phyloP scores from a whole-genome alignment of 2,797 vertebrate species.

The Enteromius afrohamiltoni region DNA sequence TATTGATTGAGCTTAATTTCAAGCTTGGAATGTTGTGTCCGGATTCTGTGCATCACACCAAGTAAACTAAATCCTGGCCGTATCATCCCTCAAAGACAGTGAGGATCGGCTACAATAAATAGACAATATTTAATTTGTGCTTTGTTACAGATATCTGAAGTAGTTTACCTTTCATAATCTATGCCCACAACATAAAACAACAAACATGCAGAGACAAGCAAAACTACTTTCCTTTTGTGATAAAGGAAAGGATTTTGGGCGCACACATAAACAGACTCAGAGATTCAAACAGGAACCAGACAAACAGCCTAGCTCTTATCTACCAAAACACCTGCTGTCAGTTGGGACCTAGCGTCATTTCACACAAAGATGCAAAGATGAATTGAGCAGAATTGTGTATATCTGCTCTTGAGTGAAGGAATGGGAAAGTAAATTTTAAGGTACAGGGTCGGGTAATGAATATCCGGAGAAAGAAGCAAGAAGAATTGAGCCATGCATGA shows the following conservation, averaged over 20 bases:
- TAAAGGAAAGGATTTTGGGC: constrained; percentile 16
- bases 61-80: neutral
- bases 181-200: constrained; percentile 16
- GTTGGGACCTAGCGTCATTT: constrained; percentile 38
- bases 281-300: constrained; percentile 29
- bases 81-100: neutral
- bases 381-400: constrained; percentile 35
- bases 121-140: neutral
- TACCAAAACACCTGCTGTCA: constrained; percentile 57
- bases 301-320: constrained; percentile 57
- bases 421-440: constrained; percentile 24
- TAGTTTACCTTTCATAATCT: neutral
- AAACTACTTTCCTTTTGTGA: constrained; percentile 42
- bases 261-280: constrained; percentile 6
- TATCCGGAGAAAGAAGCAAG: constrained; percentile 30
- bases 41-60: neutral
- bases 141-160: neutral
- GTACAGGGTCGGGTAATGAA: constrained; percentile 1
- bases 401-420: constrained; percentile 7
- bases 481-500: neutral
- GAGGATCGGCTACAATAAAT: neutral
- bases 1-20: neutral
- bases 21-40: neutral
- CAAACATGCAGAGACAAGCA: constrained; percentile 17
- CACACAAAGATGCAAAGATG: constrained; percentile 27